Evolutionary conservation across 2,888 invertebrate genomes (phyloP).

Genomic region (Crossocerus cetratus): DNA sequence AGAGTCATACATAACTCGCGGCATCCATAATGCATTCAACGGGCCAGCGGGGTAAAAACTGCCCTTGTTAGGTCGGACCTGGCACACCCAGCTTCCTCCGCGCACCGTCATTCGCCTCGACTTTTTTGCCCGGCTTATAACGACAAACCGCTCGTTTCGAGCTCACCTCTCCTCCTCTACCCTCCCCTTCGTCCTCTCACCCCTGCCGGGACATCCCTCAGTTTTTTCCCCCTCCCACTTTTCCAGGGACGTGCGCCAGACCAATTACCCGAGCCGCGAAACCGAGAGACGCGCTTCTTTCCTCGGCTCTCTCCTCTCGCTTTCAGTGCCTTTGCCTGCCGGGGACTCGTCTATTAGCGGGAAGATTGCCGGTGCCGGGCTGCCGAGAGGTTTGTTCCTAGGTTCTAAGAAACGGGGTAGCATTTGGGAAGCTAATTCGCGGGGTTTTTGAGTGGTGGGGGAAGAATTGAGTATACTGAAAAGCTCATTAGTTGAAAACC

Average conservation of each 20-base stretch:
- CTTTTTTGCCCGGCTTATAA: constrained; percentile 58
- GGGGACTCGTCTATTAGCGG: too few relatives aligned
- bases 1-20: constrained; percentile 74
- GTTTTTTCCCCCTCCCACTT: constrained; percentile 19
- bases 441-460: not conserved
- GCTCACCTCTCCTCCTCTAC: constrained; percentile 1
- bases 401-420: too few relatives aligned
- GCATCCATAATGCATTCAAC: constrained; percentile 75
- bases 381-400: too few relatives aligned
- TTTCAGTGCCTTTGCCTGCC: too few relatives aligned
- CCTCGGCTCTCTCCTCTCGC: not conserved
- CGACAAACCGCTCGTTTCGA: constrained; percentile 46
- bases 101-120: constrained; percentile 39
- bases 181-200: not conserved
- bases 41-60: constrained; percentile 60
- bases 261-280: constrained; percentile 46
- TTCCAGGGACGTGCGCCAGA: constrained; percentile 47
- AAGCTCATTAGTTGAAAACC: constrained; percentile 17
- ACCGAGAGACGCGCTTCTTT: constrained; percentile 7
- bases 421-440: not conserved
- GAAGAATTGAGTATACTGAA: constrained; percentile 39
- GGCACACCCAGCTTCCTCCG: constrained; percentile 51
- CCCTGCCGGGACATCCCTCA: not conserved
- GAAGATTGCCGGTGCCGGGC: too few relatives aligned
- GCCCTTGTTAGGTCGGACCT: constrained; percentile 64